phyloP scores from a whole-genome alignment of 2,888 invertebrate species.

The Aphodius sticticus region DNA sequence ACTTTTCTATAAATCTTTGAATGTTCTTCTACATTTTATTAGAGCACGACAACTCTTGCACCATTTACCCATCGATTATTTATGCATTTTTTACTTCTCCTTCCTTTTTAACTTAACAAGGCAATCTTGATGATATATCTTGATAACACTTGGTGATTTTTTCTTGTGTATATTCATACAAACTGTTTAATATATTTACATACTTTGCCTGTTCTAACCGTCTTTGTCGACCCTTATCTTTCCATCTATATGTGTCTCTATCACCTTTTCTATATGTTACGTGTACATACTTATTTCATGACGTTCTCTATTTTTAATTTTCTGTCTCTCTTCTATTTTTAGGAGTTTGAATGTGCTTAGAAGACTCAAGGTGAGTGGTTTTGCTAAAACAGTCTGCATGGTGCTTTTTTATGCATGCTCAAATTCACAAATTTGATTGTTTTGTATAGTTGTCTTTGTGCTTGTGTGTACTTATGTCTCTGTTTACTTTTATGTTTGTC shows the following conservation, averaged over 20 bases:
- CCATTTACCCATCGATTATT: not conserved
- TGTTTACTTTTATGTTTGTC: not conserved
- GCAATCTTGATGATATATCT: no score
- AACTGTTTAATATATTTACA: no score
- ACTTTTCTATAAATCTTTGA: not conserved
- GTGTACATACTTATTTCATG: constrained; percentile 41
- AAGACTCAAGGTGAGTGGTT: constrained; percentile 57
- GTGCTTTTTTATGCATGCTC: constrained; percentile 37
- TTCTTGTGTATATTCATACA: no score
- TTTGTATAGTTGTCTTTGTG: not conserved
- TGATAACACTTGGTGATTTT: no score
- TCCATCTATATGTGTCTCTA: constrained; percentile 11
- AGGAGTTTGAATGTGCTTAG: constrained; percentile 59
- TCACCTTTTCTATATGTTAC: constrained; percentile 19
- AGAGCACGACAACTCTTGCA: not conserved
- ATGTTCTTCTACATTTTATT: not conserved
- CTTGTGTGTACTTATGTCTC: not conserved
- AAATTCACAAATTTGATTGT: not conserved
- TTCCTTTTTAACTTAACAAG: no score
- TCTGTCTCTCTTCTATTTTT: constrained; percentile 54
- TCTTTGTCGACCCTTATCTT: no score
- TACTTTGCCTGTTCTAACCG: no score
- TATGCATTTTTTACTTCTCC: not conserved
- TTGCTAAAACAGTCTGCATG: constrained; percentile 28
- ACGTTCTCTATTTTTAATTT: constrained; percentile 52